Evolutionary conservation across 2,113 vertebrate species (phyloP).

Genomic region (Dermatemys mawii): DNA sequence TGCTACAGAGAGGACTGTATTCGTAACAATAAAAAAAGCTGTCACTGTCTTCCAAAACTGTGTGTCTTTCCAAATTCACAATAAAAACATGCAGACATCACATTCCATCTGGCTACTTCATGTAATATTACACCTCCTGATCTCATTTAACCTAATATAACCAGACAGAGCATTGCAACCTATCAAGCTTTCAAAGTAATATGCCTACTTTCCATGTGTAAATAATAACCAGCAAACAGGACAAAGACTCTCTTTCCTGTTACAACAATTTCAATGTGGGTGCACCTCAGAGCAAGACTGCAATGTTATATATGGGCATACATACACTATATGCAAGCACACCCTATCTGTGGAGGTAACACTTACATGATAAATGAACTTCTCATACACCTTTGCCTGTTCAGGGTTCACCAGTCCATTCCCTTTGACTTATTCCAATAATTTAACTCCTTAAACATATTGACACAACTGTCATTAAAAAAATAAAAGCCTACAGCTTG

Average conservation of each 20-base stretch:
- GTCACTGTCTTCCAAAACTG: not conserved
- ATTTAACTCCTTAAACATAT: not conserved
- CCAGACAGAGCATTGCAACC: not conserved
- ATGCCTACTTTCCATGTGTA: rapidly evolving
- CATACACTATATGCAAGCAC: not conserved
- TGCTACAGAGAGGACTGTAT: not conserved
- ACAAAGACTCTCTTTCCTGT: not conserved
- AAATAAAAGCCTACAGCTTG: not conserved
- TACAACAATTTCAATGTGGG: not conserved
- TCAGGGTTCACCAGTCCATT: not conserved
- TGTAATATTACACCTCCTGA: not conserved
- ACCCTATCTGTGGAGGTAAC: not conserved
- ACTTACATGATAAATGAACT: not conserved
- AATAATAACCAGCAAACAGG: not conserved
- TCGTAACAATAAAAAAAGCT: not conserved
- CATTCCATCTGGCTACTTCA: not conserved
- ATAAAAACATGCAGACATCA: not conserved
- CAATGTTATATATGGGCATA: not conserved
- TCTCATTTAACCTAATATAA: not conserved
- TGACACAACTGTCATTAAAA: not conserved
- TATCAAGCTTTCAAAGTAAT: not conserved
- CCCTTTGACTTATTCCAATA: not conserved
- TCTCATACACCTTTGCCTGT: not conserved
- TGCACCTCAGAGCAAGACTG: not conserved
- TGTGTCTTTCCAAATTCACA: not conserved